A percentile compares a stretch with the other conserved stretches of the same genome.
Evolutionary conservation across 1,140 invertebrate genomes (phyloP).

Genomic region (Yoshiicerus persimilis): DNA sequence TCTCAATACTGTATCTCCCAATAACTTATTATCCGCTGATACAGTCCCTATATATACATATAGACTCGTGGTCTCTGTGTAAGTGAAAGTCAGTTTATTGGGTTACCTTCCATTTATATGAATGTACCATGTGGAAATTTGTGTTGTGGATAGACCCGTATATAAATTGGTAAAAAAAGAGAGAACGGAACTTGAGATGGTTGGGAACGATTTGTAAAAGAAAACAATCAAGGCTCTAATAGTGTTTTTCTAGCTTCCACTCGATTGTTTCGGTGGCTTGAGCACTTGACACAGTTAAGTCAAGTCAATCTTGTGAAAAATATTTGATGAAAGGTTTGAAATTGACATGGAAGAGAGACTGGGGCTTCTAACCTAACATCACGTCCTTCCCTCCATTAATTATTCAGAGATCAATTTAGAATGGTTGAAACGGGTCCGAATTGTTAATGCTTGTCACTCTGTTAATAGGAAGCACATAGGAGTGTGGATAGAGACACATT

Average conservation of each 20-base stretch:
- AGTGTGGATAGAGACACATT: background rate
- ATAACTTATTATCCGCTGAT: too few relatives aligned
- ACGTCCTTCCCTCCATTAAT: background rate
- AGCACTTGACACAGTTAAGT: background rate
- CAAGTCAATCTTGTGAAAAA: background rate
- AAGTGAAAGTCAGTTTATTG: background rate
- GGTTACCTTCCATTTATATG: background rate
- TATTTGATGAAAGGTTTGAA: background rate
- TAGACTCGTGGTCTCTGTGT: background rate
- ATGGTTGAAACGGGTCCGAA: background rate
- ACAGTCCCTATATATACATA: background rate
- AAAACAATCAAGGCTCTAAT: background rate
- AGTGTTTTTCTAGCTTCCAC: background rate
- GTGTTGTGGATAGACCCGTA: background rate
- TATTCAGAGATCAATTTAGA: slow-evolving; percentile 2
- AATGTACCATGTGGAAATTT: too few relatives aligned
- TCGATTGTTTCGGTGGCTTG: background rate
- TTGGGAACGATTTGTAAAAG: background rate
- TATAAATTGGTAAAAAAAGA: background rate
- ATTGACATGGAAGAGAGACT: background rate
- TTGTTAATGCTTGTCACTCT: background rate
- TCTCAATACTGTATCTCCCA: too few relatives aligned
- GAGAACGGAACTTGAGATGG: background rate
- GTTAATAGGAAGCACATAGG: background rate
- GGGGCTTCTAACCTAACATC: background rate